Conservation (phyloP, 2,113 vertebrate genomes). For the Myotis brandtii region DNA sequence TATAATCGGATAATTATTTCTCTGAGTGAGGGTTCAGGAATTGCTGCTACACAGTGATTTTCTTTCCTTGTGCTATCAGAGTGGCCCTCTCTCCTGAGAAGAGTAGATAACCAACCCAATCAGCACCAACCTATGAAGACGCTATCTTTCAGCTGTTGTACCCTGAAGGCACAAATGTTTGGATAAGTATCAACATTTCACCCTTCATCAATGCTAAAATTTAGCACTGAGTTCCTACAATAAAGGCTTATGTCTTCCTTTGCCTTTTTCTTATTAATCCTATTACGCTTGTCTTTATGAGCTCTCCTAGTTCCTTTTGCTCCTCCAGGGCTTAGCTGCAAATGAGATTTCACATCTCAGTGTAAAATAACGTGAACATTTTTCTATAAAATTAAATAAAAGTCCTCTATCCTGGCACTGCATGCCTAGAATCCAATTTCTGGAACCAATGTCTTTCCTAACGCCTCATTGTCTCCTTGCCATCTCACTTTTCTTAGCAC, state of each 20-base stretch:
- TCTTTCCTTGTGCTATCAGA: not conserved
- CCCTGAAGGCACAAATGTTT: slow-evolving; percentile 73
- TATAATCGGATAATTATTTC: not conserved
- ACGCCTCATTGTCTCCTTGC: slow-evolving; percentile 76
- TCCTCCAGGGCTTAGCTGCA: slow-evolving; percentile 84
- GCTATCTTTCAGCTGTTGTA: slow-evolving; percentile 56
- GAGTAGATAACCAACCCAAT: slow-evolving; percentile 6
- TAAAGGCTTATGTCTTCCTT: slow-evolving; percentile 84
- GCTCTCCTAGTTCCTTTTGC: slow-evolving; percentile 85
- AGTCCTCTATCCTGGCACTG: slow-evolving; percentile 79
- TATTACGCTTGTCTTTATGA: slow-evolving; percentile 88
- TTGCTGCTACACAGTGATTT: not conserved
- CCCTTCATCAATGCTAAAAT: slow-evolving; percentile 85
- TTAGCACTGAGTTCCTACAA: slow-evolving; percentile 84
- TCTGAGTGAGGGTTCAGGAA: not conserved
- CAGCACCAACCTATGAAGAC: slow-evolving; percentile 24
- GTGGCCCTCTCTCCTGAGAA: not conserved
- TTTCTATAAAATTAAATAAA: slow-evolving; percentile 90
- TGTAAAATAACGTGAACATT: slow-evolving; percentile 87
- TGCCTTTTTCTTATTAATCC: slow-evolving; percentile 88
- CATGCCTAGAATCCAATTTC: slow-evolving; percentile 87
- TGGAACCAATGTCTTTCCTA: slow-evolving; percentile 81
- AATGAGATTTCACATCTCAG: slow-evolving; percentile 88
- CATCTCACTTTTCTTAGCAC: slow-evolving; percentile 70
- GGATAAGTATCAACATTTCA: slow-evolving; percentile 84